Evolutionary conservation across 2,797 vertebrate genomes (phyloP), one percentile per base, ranked within the genome.

Genomic region (Carduelis carduelis): DNA sequence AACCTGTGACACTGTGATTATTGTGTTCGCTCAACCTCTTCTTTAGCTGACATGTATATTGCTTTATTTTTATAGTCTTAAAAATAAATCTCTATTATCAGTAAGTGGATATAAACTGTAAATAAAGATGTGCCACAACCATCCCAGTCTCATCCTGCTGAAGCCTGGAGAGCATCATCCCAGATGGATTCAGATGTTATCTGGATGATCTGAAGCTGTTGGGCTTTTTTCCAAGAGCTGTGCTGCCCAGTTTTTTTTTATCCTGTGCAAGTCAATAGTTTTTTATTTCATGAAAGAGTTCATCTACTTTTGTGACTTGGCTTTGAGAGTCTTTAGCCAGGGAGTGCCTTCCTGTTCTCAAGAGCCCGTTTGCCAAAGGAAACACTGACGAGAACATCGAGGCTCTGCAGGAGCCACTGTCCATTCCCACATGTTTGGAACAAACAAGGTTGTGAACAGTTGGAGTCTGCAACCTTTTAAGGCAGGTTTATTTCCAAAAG

Each of bases 261-360:
- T 97, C 91, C 95, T 90, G 52, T 93, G 61, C 69, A 88, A 95
- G 71, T 94, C 89, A 90, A 72, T 66, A 90, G 83, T 88, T 92
- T 88, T 86, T 72, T 91, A 83, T 91, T 92, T 85, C 57, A 61
- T 56, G 52, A 91, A 90, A 88, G 94, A 97, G 63, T 93, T 86
- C 61, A 90, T 89, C 97, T 96, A 75, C 95, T 97, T 94, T 75
- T 96, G 91, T 96, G 96, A 84, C 87, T 97, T 96, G 96, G 96
- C 96, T 97, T 97, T 91, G 93, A 93, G 93, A 92, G 97, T 95
- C 94, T 94, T 95, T 82, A 97, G 95, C 85, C 91, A 96, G 97
- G 97, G 97, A 97, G 96, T 96, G 96, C 96, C 97, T 98, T 98
- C 98, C 97, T 97, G 97, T 97, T 97, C 97, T 97, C 97, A 94